phyloP scores from a whole-genome alignment of 2,113 vertebrate species.

The Electrona antarctica region DNA sequence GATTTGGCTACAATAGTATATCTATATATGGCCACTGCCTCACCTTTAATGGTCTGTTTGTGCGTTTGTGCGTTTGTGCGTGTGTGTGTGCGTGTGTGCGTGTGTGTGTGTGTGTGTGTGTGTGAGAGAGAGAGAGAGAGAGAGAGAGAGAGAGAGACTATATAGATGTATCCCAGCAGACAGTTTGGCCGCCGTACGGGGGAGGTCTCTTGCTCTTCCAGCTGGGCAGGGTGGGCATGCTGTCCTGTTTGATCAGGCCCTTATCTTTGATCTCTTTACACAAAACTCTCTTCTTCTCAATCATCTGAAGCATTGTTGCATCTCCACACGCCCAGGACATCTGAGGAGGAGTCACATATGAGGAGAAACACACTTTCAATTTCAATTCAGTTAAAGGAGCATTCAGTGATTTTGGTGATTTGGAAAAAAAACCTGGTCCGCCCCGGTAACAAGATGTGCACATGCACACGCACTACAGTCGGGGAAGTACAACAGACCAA shows the following conservation, averaged over 20 bases:
- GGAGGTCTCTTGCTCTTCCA: constrained; percentile 93
- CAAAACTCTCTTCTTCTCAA: constrained; percentile 94
- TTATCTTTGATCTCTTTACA: constrained; percentile 97
- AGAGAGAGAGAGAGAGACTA: constrained; percentile 20
- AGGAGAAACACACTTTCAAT: neutral
- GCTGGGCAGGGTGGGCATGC: constrained; percentile 94
- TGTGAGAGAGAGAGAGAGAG: neutral
- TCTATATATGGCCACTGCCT: constrained; percentile 9
- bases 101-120: constrained; percentile 3
- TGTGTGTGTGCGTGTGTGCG: neutral
- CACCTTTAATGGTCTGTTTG: neutral
- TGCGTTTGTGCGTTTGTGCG: constrained; percentile 8
- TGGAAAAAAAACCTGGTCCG: too few relatives aligned
- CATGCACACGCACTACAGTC: too few relatives aligned
- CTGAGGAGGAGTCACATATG: constrained; percentile 76
- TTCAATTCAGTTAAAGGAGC: neutral
- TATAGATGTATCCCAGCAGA: constrained; percentile 87
- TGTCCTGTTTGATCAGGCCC: constrained; percentile 95
- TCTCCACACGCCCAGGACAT: constrained; percentile 94
- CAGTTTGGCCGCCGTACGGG: constrained; percentile 88
- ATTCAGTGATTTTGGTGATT: too few relatives aligned
- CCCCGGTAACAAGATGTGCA: too few relatives aligned
- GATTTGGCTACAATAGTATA: constrained; percentile 28
- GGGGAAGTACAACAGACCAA: too few relatives aligned
- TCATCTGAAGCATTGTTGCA: constrained; percentile 97